Percentiles rank a stretch among this genome's conserved stretches.
Conservation (phyloP, 2,888 invertebrate genomes). For the Drosophila sordidapex region DNA sequence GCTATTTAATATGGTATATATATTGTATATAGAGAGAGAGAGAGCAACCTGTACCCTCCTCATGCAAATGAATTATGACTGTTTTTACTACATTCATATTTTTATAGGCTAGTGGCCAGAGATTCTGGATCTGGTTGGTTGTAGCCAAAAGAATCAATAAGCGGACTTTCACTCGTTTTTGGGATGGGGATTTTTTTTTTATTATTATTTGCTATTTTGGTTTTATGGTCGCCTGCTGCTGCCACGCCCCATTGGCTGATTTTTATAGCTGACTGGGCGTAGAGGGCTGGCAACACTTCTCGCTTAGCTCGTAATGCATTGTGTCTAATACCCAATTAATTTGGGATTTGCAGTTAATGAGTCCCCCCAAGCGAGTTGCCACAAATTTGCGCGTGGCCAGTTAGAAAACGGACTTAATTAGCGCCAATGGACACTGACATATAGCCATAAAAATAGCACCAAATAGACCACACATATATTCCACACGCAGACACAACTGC, state of each 20-base stretch:
- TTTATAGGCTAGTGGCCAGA: conserved; percentile 42
- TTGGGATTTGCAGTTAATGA: conserved; percentile 71
- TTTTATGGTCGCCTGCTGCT: conserved; percentile 40
- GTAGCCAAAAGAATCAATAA: conserved; percentile 42
- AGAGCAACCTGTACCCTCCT: conserved; percentile 8
- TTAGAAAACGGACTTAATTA: conserved; percentile 60
- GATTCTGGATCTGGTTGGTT: neutral
- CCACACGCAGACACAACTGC: neutral
- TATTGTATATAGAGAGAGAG: conserved; percentile 1
- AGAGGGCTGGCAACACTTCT: conserved; percentile 36
- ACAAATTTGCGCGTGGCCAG: conserved; percentile 32
- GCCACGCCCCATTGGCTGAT: conserved; percentile 51
- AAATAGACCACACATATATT: conserved; percentile 38
- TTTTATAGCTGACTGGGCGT: conserved; percentile 51
- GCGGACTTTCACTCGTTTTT: conserved; percentile 27
- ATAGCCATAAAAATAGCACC: conserved; percentile 59
- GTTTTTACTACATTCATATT: conserved; percentile 57
- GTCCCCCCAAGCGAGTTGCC: conserved; percentile 36
- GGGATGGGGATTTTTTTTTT: conserved; percentile 35
- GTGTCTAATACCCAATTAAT: conserved; percentile 78
- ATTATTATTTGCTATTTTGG: conserved; percentile 60
- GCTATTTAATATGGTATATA: conserved; percentile 34
- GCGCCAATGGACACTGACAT: conserved; percentile 37
- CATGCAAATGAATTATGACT: conserved; percentile 42
- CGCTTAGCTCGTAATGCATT: conserved; percentile 57